Conservation (phyloP, 2,888 invertebrate genomes). For the Pseudococcus jackbeardsleyi region DNA sequence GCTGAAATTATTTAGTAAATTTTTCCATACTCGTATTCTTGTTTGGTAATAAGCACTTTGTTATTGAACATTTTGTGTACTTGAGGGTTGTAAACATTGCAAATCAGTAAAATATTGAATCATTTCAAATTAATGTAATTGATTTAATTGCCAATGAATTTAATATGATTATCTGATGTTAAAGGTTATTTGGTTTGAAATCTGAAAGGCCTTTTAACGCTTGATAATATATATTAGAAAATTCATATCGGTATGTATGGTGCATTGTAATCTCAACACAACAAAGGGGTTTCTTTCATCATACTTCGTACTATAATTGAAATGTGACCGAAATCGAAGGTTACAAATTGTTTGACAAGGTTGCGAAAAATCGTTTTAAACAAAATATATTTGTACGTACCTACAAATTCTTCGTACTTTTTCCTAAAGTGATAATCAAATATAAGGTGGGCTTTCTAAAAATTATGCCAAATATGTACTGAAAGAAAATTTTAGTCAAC, state of each 20-base stretch:
- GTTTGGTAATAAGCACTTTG: too few relatives aligned
- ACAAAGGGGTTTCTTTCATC: conserved; percentile 8
- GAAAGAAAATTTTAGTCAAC: too few relatives aligned
- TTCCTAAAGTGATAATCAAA: neutral
- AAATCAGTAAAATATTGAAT: neutral
- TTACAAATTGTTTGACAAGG: neutral
- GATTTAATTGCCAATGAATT: neutral
- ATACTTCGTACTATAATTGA: neutral
- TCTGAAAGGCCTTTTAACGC: neutral
- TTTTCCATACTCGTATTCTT: too few relatives aligned
- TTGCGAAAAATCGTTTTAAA: neutral
- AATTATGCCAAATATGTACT: too few relatives aligned
- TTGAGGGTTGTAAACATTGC: neutral
- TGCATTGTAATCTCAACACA: neutral
- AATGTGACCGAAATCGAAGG: neutral
- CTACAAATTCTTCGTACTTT: neutral
- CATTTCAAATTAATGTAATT: neutral
- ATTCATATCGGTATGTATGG: neutral
- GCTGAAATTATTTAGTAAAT: too few relatives aligned
- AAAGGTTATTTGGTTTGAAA: neutral
- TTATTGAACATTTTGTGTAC: too few relatives aligned
- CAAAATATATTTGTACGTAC: neutral
- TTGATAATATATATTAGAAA: neutral
- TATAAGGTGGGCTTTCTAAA: too few relatives aligned
- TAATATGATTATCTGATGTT: neutral